phyloP scores from a whole-genome alignment of 2,797 vertebrate species.

The Sciurus carolinensis region DNA sequence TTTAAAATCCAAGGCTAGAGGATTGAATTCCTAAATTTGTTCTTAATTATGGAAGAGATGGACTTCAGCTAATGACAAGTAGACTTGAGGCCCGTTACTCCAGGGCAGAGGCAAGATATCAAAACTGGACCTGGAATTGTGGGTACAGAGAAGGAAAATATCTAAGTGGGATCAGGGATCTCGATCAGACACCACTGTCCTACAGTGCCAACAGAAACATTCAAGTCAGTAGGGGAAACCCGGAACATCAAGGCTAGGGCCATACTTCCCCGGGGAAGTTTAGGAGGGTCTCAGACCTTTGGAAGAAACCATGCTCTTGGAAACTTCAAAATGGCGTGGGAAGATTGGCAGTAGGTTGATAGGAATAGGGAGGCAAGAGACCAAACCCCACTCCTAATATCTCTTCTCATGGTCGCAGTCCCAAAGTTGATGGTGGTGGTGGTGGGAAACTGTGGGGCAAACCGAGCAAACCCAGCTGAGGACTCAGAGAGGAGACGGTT shows the following conservation, averaged over 20 bases:
- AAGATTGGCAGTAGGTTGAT: background rate
- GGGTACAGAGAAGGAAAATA: background rate
- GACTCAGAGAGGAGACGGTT: background rate
- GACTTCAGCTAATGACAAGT: background rate
- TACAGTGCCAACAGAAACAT: background rate
- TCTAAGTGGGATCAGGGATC: background rate
- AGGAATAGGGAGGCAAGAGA: background rate
- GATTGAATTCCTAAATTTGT: background rate
- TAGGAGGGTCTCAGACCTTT: background rate
- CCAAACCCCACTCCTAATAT: background rate
- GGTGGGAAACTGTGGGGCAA: background rate
- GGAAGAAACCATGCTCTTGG: background rate
- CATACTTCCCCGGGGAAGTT: background rate
- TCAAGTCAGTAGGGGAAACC: background rate
- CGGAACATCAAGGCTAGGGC: background rate
- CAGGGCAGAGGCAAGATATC: background rate
- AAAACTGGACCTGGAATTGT: background rate
- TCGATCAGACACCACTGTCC: background rate
- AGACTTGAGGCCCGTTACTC: background rate
- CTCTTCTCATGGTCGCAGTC: too few species aligned
- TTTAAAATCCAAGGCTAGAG: background rate
- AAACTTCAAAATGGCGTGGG: background rate
- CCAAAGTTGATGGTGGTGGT: background rate
- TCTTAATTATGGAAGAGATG: background rate
- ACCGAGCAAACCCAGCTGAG: background rate